Evolutionary conservation across 2,888 invertebrate species (phyloP), one percentile per base, ranked within the genome.

Genomic region (Julus scandinavius): DNA sequence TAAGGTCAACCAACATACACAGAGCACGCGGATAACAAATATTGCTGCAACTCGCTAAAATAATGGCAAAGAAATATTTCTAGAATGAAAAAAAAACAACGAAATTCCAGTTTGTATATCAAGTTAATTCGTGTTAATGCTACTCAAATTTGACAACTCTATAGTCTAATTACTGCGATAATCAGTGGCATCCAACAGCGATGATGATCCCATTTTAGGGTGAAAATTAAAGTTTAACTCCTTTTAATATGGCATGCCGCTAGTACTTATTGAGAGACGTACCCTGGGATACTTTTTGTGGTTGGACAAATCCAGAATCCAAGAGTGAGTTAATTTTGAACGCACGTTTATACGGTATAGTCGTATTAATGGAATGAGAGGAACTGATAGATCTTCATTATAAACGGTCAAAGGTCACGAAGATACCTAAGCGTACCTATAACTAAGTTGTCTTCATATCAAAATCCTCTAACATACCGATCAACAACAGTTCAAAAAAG

Each of bases 121-220:
- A 63, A 63, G 63, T 63, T 20, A 63, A 63, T 63, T 63, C 63
- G 63, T 63, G 63, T 63, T 63, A 63, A 63, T 63, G 63, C 63
- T 63, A 63, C 63, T 63, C 63, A 63, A 63, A 20, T 20, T 63
- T 63, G 63, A 63, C 63, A 63, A 63, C n/a, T n/a, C 63, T 63
- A 63, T 63, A 63, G 63, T 63, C 63, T 63, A 63, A 63, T 63
- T 63, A 63, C 63, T 4, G 63, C 63, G 63, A 63, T 63, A 63
- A 63, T 63, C 63, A 63, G 63, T 5, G 63, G 63, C 63, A n/a
- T 20, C 63, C 63, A 63, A 63, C 63, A 20, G 63, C 20, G 63
- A 63, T 63, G 63, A 63, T 63, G 63, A 63, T 63, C 63, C 63
- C 63, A 20, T 63, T 63, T 63, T 63, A 63, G n/a, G 63, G 63